Conservation (phyloP, 2,113 vertebrate species). For the Pelusios castaneus region DNA sequence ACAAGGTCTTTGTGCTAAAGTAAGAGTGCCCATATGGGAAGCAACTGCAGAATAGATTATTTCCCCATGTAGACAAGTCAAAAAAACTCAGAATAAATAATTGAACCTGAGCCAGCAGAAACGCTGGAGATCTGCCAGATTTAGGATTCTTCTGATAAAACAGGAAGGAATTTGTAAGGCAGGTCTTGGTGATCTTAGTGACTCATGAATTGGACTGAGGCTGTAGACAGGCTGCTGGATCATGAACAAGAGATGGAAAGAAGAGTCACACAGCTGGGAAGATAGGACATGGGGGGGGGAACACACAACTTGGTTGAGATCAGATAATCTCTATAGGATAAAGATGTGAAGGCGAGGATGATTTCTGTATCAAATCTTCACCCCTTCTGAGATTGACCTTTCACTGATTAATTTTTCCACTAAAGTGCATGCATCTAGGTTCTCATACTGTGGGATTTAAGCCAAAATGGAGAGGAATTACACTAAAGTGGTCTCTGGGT, state of each 20-base stretch:
- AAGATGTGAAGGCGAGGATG: background rate
- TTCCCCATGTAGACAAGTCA: background rate
- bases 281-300: background rate
- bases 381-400: background rate
- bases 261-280: background rate
- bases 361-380: background rate
- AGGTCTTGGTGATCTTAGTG: background rate
- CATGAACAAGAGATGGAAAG: fast-evolving
- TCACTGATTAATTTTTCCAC: background rate
- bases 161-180: background rate
- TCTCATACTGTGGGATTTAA: background rate
- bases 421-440: background rate
- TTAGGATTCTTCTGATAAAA: constrained; percentile 1
- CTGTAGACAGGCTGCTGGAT: background rate
- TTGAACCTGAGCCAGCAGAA: constrained; percentile 8
- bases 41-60: background rate
- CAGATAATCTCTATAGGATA: background rate
- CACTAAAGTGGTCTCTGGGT: no score
- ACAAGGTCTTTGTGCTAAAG: background rate
- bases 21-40: background rate
- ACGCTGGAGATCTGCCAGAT: constrained; percentile 29
- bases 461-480: background rate
- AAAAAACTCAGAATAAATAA: background rate
- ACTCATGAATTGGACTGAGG: background rate
- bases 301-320: background rate